Conservation (phyloP, 2,888 invertebrate genomes). For the Rhabditoides inermis region DNA sequence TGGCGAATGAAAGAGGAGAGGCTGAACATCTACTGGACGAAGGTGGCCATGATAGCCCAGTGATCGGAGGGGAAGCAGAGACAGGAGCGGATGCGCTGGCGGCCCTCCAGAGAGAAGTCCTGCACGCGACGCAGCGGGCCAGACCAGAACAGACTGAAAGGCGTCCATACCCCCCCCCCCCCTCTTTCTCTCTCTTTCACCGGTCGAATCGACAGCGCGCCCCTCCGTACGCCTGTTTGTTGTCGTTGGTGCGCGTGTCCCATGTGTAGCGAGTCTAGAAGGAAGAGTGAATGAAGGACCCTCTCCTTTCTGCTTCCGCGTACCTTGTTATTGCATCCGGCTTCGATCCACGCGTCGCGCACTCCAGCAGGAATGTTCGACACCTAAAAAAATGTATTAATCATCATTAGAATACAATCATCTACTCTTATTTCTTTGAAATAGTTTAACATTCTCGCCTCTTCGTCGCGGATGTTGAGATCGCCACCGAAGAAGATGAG, state of each 20-base stretch:
- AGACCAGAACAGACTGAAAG: constrained; percentile 18
- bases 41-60: no score
- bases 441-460: constrained; percentile 55
- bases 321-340: constrained; percentile 58
- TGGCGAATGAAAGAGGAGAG: no score
- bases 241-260: constrained; percentile 61
- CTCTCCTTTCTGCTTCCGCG: no score
- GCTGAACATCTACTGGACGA: no score
- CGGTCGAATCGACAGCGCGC: constrained; percentile 38
- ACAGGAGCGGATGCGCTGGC: constrained; percentile 30
- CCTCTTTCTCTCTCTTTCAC: not conserved
- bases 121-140: constrained; percentile 30
- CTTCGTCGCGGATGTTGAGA: constrained; percentile 61
- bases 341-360: constrained; percentile 56
- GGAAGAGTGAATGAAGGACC: no score
- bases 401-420: not conserved
- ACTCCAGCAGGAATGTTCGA: constrained; percentile 51
- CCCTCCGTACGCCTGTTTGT: constrained; percentile 48
- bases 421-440: no score
- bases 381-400: constrained; percentile 11
- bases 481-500: constrained; percentile 61
- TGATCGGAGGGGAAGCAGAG: constrained; percentile 47
- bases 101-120: constrained; percentile 39
- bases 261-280: constrained; percentile 61
- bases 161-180: no score